These are phyloP conservation scores for Corythoichthys intestinalis DNA, from an alignment of 2,113 vertebrate species.

Conservation along the genomic window DNA sequence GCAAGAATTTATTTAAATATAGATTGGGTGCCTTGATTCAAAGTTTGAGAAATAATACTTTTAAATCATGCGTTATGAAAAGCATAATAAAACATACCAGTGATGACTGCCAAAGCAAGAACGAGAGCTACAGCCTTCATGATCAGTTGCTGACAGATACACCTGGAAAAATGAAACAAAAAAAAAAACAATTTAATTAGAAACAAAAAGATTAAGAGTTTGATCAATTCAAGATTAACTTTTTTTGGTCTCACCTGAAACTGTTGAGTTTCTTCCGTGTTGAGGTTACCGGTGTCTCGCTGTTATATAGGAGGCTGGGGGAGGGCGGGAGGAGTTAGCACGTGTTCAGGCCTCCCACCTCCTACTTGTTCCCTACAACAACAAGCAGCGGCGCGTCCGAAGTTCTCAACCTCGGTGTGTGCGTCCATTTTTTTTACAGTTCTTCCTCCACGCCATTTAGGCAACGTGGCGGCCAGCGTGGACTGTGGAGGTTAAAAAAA, in stretches of 20 bases:
- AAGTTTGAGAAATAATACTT: neutral
- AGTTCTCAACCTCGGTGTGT: neutral
- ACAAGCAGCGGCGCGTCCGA: neutral
- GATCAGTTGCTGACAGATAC: constrained; percentile 54
- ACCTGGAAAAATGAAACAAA: constrained; percentile 35
- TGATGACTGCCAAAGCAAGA: constrained; percentile 67
- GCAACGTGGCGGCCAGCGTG: neutral
- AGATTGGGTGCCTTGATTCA: neutral
- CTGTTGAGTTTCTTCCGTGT: neutral
- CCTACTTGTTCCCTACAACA: neutral
- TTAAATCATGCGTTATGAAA: neutral
- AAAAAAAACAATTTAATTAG: neutral
- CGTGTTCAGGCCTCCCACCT: neutral
- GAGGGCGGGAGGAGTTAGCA: neutral
- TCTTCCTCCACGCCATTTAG: neutral
- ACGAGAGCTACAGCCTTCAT: constrained; percentile 73
- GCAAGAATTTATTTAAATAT: neutral
- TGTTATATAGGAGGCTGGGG: neutral
- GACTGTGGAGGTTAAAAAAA: neutral
- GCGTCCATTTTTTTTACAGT: neutral
- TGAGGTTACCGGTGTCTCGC: neutral
- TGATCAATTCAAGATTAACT: neutral
- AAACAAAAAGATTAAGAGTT: neutral
- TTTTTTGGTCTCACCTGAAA: constrained; percentile 1
- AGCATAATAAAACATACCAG: constrained; percentile 53